Base-by-base conservation (phyloP, 1,140 invertebrate species). In the Holotrichia oblita region DNA sequence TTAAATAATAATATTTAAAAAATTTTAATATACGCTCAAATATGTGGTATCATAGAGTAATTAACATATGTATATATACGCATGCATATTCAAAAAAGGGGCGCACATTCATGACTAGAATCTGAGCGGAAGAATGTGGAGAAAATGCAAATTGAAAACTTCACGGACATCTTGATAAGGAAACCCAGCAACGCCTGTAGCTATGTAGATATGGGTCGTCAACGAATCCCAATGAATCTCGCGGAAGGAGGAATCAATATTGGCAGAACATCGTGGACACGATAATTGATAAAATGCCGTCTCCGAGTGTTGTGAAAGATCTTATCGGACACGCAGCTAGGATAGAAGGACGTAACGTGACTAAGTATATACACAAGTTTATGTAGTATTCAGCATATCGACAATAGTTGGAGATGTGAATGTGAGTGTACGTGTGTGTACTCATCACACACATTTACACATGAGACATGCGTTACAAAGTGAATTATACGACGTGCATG, bases 401-500 rank as follows among this genome's bases (percentile, higher is more conserved):
- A 69, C 61, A 69, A 69, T 69, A 34, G 27, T 34, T 34, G 61
- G 61, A 69, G 61, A 69, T 20, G 61, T 17, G n/a, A 48, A 69
- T 20, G 61, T 17, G n/a, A 48, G n/a, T 48, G n/a, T 17, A 48
- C 44, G n/a, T 17, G 44, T 10, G n/a, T 17, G 44, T 17, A 8
- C 44, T 48, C 27, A 34, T 34, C 48, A 17, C 61, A 69, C 61
- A 22, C 22, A 69, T n/a, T 14, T 61, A 61, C 61, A 69, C 61
- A 55, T 17, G 27, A 34, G 27, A 55, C 48, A 69, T 69, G 61
- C 61, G 61, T 69, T 69, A 69, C 61, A 69, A 69, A 69, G 61
- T 69, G 61, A 69, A 69, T 69, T 69, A 69, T 69, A 34, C 27
- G 61, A 22, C 61, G 61, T 69, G 61, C 61, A 69, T 69, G 61